Base-by-base conservation (phyloP, 2,888 invertebrate genomes). In the Agrochola lota region DNA sequence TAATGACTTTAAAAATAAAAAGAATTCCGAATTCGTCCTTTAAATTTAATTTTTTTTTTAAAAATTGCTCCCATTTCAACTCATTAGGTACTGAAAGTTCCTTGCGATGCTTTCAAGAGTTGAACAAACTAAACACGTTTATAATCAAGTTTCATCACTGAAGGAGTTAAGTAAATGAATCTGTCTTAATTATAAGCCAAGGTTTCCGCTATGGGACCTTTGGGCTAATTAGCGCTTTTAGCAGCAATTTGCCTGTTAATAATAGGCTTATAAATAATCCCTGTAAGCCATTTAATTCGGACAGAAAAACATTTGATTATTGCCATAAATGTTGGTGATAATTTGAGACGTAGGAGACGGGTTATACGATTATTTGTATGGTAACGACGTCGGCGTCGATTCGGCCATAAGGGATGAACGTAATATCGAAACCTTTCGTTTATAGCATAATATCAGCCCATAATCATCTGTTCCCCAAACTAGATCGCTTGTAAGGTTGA, bases 171-270 rank as follows among this genome's bases (percentile, higher is more conserved):
- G 92, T 94, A 91, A 93, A 92, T 92, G 90, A 93, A 92, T 93
- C 90, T 89, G 90, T 93, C 90, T 94, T 93, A 93, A 94, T 94
- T 94, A 93, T 91, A 91, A 92, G 70, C 85, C 86, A 89, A 91
- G 86, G 91, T 90, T 90, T 90, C 89, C 89, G 85, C 88, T 81
- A 81, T 88, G 89, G 90, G 89, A 90, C 90, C 89, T 90, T 90
- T 83, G 77, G 71, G 84, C 86, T 93, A 93, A 94, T 94, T 92
- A 93, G 85, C 85, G 80, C 88, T 88, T 87, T 91, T 89, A 86
- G 52, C 84, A 71, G 77, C 83, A 88, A 80, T 87, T 84, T 80
- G 73, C 62, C 70, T 73, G 77, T 85, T 83, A 80, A 80, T 87
- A 85, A 87, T 79, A 60, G 67, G 20, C 71, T 49, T 52, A 77